phyloP scores from a whole-genome alignment of 2,797 vertebrate species.

The Aplochiton taeniatus region DNA sequence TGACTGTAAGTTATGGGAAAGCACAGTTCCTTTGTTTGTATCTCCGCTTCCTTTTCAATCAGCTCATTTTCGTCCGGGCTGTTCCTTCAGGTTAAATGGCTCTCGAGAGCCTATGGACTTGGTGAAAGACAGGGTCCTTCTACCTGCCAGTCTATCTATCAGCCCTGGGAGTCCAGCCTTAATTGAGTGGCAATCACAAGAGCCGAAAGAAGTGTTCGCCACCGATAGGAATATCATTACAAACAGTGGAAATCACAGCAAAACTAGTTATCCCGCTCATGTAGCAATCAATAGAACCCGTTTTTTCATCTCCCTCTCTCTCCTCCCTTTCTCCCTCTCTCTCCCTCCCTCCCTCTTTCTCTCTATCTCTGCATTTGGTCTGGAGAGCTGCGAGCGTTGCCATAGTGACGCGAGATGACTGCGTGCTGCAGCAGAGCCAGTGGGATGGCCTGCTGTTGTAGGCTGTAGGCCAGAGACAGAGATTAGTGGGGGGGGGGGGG shows the following conservation, averaged over 20 bases:
- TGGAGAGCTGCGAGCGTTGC: slow-evolving; percentile 65
- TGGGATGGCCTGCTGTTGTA: slow-evolving; percentile 37
- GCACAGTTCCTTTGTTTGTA: neutral
- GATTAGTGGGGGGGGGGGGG: too few relatives aligned
- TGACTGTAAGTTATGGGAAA: too few relatives aligned
- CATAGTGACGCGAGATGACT: slow-evolving; percentile 74
- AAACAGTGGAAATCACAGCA: slow-evolving; percentile 66
- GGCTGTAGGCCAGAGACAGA: slow-evolving; percentile 16
- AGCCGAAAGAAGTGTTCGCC: slow-evolving; percentile 58
- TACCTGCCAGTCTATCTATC: slow-evolving; percentile 45
- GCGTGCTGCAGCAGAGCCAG: slow-evolving; percentile 57
- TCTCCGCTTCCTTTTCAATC: slow-evolving; percentile 45
- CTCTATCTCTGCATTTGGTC: slow-evolving; percentile 46
- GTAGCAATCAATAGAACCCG: slow-evolving; percentile 70
- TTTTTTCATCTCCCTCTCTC: slow-evolving; percentile 6
- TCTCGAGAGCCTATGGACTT: slow-evolving; percentile 58
- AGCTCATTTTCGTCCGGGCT: slow-evolving; percentile 51
- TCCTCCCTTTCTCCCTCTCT: neutral
- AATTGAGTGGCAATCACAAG: slow-evolving; percentile 60
- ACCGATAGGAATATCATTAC: slow-evolving; percentile 64
- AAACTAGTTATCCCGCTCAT: slow-evolving; percentile 68
- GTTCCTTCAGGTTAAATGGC: slow-evolving; percentile 66
- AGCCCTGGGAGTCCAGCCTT: slow-evolving; percentile 31
- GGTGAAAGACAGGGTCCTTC: slow-evolving; percentile 41
- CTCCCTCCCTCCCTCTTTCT: slow-evolving; percentile 33